phyloP scores from a whole-genome alignment of 35 echinoderm and acorn worm species.

The Ophioderma brevispina region DNA sequence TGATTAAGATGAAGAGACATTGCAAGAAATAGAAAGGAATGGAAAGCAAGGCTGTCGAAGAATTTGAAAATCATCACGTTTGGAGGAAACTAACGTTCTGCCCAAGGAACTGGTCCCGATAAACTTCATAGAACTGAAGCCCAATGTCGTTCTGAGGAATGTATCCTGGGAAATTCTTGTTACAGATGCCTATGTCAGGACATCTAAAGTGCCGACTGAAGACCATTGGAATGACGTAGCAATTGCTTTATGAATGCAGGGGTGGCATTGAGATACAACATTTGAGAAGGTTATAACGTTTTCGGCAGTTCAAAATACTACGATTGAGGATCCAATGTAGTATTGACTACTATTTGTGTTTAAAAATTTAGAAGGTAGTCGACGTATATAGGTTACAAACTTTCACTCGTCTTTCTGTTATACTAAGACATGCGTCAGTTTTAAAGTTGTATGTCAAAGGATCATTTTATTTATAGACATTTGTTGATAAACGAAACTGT shows the following conservation, averaged over 20 bases:
- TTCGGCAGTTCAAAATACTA: no score
- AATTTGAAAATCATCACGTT: neutral
- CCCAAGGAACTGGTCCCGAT: neutral
- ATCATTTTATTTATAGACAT: no score
- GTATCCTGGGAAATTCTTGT: neutral
- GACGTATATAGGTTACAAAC: no score
- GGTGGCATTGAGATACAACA: no score
- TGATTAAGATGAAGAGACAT: neutral
- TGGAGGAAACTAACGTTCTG: neutral
- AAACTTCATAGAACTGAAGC: neutral
- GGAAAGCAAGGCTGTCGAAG: neutral
- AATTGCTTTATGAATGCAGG: neutral
- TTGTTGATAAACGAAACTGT: no score
- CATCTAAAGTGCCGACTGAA: neutral
- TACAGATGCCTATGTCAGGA: neutral
- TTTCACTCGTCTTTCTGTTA: no score
- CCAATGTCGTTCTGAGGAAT: neutral
- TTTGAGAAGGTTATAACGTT: no score
- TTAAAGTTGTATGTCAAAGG: no score
- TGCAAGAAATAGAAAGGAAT: neutral
- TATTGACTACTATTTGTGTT: no score
- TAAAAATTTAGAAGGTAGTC: no score
- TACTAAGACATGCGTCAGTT: no score
- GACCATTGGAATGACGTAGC: neutral
- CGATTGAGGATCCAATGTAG: no score